A percentile compares a stretch with the other conserved stretches of the same genome.
phyloP scores from a whole-genome alignment of 2,113 vertebrate genomes.

The Scatophagus argus region DNA sequence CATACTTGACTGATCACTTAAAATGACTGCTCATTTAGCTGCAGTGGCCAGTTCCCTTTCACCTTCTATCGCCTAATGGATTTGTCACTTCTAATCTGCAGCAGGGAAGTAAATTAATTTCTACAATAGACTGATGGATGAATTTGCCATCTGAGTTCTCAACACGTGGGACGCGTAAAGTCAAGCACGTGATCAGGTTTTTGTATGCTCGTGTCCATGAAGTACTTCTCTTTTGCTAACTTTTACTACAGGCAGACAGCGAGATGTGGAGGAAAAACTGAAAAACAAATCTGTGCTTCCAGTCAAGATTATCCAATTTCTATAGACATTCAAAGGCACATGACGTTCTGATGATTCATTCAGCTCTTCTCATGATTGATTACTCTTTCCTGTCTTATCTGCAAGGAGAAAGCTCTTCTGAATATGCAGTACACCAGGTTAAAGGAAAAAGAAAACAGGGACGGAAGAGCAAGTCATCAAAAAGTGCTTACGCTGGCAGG shows the following conservation, averaged over 20 bases:
- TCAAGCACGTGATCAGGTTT: not conserved
- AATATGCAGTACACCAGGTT: not conserved
- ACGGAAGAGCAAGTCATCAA: not conserved
- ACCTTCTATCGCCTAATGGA: too few species aligned
- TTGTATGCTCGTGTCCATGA: not conserved
- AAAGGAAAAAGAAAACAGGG: too few species aligned
- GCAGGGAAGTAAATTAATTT: too few species aligned
- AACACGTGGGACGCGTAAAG: not conserved
- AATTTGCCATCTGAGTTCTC: too few species aligned
- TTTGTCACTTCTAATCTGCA: too few species aligned
- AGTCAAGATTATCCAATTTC: conserved; percentile 5
- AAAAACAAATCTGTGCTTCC: not conserved
- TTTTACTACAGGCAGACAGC: not conserved
- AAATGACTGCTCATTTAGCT: too few species aligned
- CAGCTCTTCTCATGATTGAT: not conserved
- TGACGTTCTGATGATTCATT: conserved; percentile 12
- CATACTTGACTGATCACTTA: too few species aligned
- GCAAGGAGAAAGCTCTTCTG: not conserved
- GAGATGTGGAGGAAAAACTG: not conserved
- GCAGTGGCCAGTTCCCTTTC: too few species aligned
- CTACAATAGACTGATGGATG: too few species aligned
- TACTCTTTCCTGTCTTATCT: not conserved
- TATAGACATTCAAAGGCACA: not conserved
- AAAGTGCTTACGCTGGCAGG: not conserved
- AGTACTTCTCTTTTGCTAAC: not conserved